Conservation (phyloP, 1,140 invertebrate genomes). For the Spodoptera frugiperda region DNA sequence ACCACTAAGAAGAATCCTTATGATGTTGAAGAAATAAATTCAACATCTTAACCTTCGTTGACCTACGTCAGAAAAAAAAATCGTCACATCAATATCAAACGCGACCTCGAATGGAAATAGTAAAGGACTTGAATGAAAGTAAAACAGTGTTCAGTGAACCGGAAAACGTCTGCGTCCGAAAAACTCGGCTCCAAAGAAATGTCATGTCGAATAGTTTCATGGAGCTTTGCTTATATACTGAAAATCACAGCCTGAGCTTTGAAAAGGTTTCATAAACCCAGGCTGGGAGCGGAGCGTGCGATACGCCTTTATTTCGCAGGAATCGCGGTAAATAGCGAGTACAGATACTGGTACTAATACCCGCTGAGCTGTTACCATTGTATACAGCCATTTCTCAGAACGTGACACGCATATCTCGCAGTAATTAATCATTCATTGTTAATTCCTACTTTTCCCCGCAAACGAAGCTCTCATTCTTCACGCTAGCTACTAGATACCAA, state of each 20-base stretch:
- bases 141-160: slow-evolving; percentile 35
- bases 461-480: neutral
- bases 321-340: neutral
- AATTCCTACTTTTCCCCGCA: neutral
- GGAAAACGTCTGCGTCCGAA: slow-evolving; percentile 36
- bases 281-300: neutral
- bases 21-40: slow-evolving; percentile 4
- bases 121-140: slow-evolving; percentile 22
- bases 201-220: slow-evolving; percentile 6
- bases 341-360: neutral
- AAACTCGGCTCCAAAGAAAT: slow-evolving; percentile 4
- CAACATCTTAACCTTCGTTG: slow-evolving; percentile 25
- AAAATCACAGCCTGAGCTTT: neutral
- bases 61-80: slow-evolving; percentile 24
- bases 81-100: slow-evolving; percentile 16
- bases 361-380: slow-evolving; percentile 1
- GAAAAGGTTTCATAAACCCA: slow-evolving; percentile 6
- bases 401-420: slow-evolving; percentile 24
- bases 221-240: slow-evolving; percentile 21
- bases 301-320: slow-evolving; percentile 10
- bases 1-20: neutral
- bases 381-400: slow-evolving; percentile 1
- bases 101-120: slow-evolving; percentile 19
- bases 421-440: slow-evolving; percentile 34
- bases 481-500: neutral